Percentiles rank a stretch among this genome's conserved stretches.
Conservation (phyloP, 2,888 invertebrate species). For the Tortrix viridana region DNA sequence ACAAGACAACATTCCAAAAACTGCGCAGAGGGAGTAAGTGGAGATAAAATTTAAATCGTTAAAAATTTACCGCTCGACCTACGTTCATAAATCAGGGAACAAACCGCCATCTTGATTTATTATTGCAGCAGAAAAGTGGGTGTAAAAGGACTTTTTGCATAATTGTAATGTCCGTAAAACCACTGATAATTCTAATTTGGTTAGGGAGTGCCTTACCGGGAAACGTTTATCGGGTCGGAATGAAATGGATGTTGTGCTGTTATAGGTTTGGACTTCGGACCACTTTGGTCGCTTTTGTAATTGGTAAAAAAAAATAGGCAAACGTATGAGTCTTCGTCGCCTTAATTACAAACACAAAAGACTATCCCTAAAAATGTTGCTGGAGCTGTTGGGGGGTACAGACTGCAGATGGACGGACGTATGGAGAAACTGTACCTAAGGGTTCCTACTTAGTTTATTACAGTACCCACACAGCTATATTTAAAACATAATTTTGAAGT, state of each 20-base stretch:
- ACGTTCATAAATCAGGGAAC: conserved; percentile 54
- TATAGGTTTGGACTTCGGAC: background rate
- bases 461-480: too few species aligned
- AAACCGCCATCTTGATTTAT: conserved; percentile 57
- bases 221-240: background rate
- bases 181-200: conserved; percentile 22
- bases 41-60: conserved; percentile 40
- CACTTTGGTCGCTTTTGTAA: too few species aligned
- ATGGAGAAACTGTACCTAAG: too few species aligned
- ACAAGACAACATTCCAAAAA: conserved; percentile 19
- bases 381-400: too few species aligned
- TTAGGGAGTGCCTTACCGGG: background rate
- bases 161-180: conserved; percentile 17
- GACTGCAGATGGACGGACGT: too few species aligned
- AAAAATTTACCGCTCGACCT: conserved; percentile 48
- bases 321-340: too few species aligned
- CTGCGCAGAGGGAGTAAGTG: background rate
- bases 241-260: background rate
- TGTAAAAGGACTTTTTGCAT: conserved; percentile 26
- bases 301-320: too few species aligned
- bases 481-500: too few species aligned
- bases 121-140: conserved; percentile 47
- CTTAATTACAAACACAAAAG: too few species aligned
- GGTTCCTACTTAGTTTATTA: too few species aligned
- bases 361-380: too few species aligned